phyloP scores from a whole-genome alignment of 2,888 invertebrate genomes.

The Papilio elwesi region DNA sequence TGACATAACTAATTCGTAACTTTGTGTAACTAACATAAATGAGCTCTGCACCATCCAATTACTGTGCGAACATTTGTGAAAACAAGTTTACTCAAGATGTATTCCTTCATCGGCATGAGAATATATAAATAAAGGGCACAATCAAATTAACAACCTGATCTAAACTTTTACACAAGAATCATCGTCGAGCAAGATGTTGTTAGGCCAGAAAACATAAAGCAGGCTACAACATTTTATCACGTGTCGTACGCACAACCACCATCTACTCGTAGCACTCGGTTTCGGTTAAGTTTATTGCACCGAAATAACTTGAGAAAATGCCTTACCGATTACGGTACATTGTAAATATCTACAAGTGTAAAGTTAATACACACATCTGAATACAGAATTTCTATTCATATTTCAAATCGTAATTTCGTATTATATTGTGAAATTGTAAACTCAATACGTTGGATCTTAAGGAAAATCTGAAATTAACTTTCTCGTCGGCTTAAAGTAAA shows the following conservation, averaged over 20 bases:
- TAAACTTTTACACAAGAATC: conserved; percentile 12
- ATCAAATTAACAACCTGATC: conserved; percentile 11
- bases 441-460: no score
- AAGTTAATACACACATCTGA: not conserved
- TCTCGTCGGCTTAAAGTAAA: no score
- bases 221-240: conserved; percentile 16
- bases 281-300: conserved; percentile 20
- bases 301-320: not conserved
- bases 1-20: not conserved
- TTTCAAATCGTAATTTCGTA: not conserved
- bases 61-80: not conserved
- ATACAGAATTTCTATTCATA: no score
- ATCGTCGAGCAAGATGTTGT: not conserved
- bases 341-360: not conserved
- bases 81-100: not conserved
- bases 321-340: not conserved
- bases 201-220: conserved; percentile 8
- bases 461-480: no score
- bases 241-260: not conserved
- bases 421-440: not conserved
- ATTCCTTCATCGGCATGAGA: not conserved
- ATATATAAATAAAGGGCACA: not conserved
- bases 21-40: no score
- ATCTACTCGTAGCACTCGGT: conserved; percentile 9
- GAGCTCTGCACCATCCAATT: not conserved